Conservation (phyloP, 2,888 invertebrate species). For the Luffia ferchaultella region DNA sequence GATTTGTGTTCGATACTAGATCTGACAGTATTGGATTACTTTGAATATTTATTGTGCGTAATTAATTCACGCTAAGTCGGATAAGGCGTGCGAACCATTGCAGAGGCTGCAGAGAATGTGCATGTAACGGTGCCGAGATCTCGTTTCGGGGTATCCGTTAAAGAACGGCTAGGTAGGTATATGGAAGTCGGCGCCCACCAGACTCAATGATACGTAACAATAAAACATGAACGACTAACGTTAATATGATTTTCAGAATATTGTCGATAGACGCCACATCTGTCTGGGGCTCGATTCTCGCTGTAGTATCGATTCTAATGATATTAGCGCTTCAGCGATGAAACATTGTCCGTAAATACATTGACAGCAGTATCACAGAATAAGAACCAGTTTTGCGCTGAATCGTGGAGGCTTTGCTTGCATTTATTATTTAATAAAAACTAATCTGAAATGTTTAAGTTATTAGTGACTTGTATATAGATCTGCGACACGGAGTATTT, state of each 20-base stretch:
- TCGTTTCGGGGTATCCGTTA: slow-evolving; percentile 38
- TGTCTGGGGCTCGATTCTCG: slow-evolving; percentile 3
- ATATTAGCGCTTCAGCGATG: no score
- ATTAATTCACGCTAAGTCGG: slow-evolving; percentile 21
- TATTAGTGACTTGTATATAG: no score
- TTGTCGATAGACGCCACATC: not conserved
- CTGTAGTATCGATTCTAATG: no score
- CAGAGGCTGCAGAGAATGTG: slow-evolving; percentile 15
- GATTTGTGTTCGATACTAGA: not conserved
- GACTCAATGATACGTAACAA: not conserved
- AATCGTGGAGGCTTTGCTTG: not conserved
- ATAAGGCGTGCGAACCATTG: not conserved
- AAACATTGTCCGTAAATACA: no score
- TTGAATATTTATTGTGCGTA: slow-evolving; percentile 17
- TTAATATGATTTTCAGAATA: not conserved
- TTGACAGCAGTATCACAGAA: no score
- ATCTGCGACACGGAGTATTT: no score
- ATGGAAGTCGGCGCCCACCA: not conserved
- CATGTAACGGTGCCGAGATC: slow-evolving; percentile 54
- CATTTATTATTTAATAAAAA: not conserved
- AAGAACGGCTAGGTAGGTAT: not conserved
- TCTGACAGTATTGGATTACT: not conserved
- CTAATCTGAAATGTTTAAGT: not conserved
- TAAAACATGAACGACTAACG: not conserved
- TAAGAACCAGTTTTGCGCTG: no score